These are phyloP conservation scores for Tetranychus truncatus DNA, from an alignment of 2,888 invertebrate genomes.

Conservation along the genomic window DNA sequence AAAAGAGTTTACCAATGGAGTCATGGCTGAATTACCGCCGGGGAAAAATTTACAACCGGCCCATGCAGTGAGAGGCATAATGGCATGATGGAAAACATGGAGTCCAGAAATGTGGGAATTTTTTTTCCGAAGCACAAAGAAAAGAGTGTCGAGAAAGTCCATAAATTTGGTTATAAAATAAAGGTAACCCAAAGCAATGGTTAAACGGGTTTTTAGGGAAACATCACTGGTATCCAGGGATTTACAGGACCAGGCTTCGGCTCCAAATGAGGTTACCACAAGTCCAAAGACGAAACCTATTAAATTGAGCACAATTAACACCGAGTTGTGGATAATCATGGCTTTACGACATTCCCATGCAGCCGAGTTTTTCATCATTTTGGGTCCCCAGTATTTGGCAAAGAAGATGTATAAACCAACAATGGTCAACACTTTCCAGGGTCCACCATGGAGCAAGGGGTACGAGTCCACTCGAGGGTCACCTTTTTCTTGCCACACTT, in stretches of 20 bases:
- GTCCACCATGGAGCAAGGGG: slow-evolving; percentile 19
- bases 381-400: slow-evolving; percentile 12
- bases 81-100: slow-evolving; percentile 13
- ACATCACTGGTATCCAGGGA: not conserved
- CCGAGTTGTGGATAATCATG: slow-evolving; percentile 2
- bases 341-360: slow-evolving; percentile 8
- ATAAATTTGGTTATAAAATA: slow-evolving; percentile 13
- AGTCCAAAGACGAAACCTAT: slow-evolving; percentile 1
- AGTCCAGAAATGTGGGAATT: slow-evolving; percentile 4
- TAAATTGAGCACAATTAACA: not conserved
- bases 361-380: slow-evolving; percentile 15
- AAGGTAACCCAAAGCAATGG: not conserved
- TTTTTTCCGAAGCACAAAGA: slow-evolving; percentile 11
- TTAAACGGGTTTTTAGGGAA: not conserved
- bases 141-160: slow-evolving; percentile 9
- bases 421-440: slow-evolving; percentile 14
- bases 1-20: slow-evolving; percentile 33
- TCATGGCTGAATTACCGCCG: slow-evolving; percentile 36
- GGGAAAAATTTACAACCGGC: slow-evolving; percentile 19
- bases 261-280: not conserved
- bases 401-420: slow-evolving; percentile 10
- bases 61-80: slow-evolving; percentile 20
- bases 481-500: slow-evolving; percentile 17
- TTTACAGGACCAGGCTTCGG: slow-evolving; percentile 8
- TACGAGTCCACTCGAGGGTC: slow-evolving; percentile 15